Percentiles rank a stretch among this genome's conserved stretches.
Evolutionary conservation across 2,888 invertebrate species (phyloP).

Genomic region (Cheilosia impressa): DNA sequence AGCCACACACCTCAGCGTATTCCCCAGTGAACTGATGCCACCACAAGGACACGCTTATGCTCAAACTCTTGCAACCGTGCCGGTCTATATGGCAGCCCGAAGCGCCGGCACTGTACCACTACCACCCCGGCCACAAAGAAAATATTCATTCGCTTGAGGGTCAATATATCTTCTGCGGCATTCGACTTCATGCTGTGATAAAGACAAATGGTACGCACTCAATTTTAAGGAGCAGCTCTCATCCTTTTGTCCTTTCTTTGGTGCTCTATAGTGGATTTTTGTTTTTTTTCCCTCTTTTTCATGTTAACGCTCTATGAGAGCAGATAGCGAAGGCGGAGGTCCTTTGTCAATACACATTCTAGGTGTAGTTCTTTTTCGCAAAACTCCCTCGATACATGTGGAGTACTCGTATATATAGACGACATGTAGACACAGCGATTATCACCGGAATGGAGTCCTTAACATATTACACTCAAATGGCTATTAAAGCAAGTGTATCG

Average conservation of each 20-base stretch:
- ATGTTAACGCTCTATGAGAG: slow-evolving; percentile 7
- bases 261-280: slow-evolving; percentile 42
- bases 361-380: slow-evolving; percentile 23
- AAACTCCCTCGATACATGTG: slow-evolving; percentile 36
- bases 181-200: slow-evolving; percentile 77
- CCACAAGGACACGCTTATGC: slow-evolving; percentile 44
- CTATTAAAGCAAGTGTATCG: slow-evolving; percentile 71
- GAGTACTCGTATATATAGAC: slow-evolving; percentile 20
- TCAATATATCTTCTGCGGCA: slow-evolving; percentile 76
- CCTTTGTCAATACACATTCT: slow-evolving; percentile 52
- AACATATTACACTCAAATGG: slow-evolving; percentile 69
- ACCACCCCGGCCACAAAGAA: slow-evolving; percentile 38
- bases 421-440: slow-evolving; percentile 39
- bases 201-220: slow-evolving; percentile 77
- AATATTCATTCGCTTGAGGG: slow-evolving; percentile 73
- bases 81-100: slow-evolving; percentile 34
- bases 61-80: slow-evolving; percentile 24
- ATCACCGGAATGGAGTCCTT: slow-evolving; percentile 70
- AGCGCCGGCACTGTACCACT: slow-evolving; percentile 38
- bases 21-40: slow-evolving; percentile 50
- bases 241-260: slow-evolving; percentile 46
- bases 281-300: neutral
- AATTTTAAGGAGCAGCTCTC: slow-evolving; percentile 69
- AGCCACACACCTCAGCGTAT: slow-evolving; percentile 46
- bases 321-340: slow-evolving; percentile 37